Base-by-base conservation (phyloP, 2,113 vertebrate species). In the Zapornia atra region DNA sequence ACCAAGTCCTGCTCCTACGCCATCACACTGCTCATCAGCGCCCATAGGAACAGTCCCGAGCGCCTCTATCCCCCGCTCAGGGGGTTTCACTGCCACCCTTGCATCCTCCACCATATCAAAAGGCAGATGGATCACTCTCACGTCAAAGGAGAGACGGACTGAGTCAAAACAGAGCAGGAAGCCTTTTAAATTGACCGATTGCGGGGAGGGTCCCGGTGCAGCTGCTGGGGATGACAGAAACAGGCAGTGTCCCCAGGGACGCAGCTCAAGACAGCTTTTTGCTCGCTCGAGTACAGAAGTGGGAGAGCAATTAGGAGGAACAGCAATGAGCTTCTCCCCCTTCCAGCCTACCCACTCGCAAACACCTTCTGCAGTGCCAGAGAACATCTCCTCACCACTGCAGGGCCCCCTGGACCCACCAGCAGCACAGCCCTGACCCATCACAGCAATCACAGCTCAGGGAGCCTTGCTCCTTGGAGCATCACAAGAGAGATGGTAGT, bases 241-340 rank as follows among this genome's bases (percentile, higher is more conserved):
- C 80, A 88, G 86, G 92, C 88, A 25, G 88, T 1, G 6, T 95
- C 90, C 95, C 91, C 68, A 26, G 96, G 88, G 96, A 96, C 26
- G 0, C 77, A 20, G 84, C 91, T 92, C 84, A 36, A 92, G 69
- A 9, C 88, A 92, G 92, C 88, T 96, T 83, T 63, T 61, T 3
- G 10, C 65, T 79, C 46, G 1, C 65, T 86, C 6, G 3, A 66
- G 91, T 90, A 88, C 96, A 94, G 70, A 78, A 91, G 96, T 94
- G 94, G 94, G 95, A 96, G 94, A 96, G 88, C 86, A 95, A 94
- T 95, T 86, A 95, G 72, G 86, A 93, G 72, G 94, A 92, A 80
- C 80, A 76, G 86, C 78, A 71, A 60, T 0, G 33, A 90, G 93
- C 84, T 71, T 59, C 95, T 71, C 83, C 79, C 86, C 82, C 84